Conservation (phyloP, 2,797 vertebrate species). For the Buceros bicornis region DNA sequence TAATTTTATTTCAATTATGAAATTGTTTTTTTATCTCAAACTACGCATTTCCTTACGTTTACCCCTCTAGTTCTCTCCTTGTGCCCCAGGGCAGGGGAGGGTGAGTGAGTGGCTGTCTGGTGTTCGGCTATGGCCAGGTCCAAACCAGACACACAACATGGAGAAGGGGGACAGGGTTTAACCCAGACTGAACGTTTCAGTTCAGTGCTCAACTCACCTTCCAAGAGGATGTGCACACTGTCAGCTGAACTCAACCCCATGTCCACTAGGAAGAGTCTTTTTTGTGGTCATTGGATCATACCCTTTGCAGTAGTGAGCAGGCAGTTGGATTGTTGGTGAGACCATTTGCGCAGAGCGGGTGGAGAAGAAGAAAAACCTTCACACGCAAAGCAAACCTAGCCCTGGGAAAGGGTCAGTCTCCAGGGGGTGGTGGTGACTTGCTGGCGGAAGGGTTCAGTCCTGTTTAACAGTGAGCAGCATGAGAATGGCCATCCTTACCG, state of each 20-base stretch:
- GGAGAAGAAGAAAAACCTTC: background rate
- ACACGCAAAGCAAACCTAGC: background rate
- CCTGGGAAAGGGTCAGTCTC: background rate
- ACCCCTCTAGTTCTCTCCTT: background rate
- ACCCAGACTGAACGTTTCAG: background rate
- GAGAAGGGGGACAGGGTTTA: background rate
- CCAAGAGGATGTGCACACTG: fast-evolving
- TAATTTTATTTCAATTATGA: no score
- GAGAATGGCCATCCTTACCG: background rate
- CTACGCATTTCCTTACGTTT: background rate
- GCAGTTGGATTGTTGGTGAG: no score
- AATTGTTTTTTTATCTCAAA: background rate
- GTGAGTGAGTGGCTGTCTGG: background rate
- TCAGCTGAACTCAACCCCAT: background rate
- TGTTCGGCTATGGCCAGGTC: background rate
- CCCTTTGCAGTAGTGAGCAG: background rate
- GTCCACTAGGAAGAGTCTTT: background rate
- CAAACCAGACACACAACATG: background rate
- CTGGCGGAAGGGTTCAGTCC: background rate
- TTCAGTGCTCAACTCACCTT: background rate
- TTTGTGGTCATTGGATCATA: fast-evolving
- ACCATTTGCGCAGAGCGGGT: background rate
- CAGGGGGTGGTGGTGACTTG: no score
- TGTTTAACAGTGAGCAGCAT: background rate
- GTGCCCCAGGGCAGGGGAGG: background rate